Conservation (phyloP, 2,888 invertebrate species). For the Drosophila neutralis region DNA sequence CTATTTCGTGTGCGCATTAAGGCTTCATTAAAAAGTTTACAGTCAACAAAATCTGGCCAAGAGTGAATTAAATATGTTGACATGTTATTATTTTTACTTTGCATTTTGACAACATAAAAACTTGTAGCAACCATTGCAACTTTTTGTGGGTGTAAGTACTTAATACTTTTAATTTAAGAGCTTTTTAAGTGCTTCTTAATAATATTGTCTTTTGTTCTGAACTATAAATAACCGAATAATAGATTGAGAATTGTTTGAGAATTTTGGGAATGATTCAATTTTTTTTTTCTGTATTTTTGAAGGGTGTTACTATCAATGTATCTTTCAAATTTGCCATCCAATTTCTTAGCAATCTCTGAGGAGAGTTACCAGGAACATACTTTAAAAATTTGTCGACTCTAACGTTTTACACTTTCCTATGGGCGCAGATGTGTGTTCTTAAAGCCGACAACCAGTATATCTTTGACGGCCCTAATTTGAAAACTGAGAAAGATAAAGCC, state of each 20-base stretch:
- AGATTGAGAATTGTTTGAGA: too few species aligned
- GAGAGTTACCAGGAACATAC: too few species aligned
- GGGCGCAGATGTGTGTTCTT: too few species aligned
- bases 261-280: neutral
- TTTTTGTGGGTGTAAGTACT: neutral
- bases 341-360: too few species aligned
- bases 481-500: too few species aligned
- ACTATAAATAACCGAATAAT: neutral
- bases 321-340: neutral
- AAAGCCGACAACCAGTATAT: too few species aligned
- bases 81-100: neutral
- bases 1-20: slow-evolving; percentile 35
- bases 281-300: neutral
- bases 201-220: neutral
- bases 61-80: neutral
- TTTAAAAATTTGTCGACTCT: too few species aligned
- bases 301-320: neutral
- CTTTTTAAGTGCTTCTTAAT: neutral
- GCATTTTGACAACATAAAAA: neutral
- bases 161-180: neutral
- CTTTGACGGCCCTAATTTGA: too few species aligned
- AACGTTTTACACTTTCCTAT: too few species aligned
- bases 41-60: neutral
- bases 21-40: slow-evolving; percentile 51
- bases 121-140: neutral